Evolutionary conservation across 2,797 vertebrate genomes (phyloP).

Genomic region (Falco cherrug): DNA sequence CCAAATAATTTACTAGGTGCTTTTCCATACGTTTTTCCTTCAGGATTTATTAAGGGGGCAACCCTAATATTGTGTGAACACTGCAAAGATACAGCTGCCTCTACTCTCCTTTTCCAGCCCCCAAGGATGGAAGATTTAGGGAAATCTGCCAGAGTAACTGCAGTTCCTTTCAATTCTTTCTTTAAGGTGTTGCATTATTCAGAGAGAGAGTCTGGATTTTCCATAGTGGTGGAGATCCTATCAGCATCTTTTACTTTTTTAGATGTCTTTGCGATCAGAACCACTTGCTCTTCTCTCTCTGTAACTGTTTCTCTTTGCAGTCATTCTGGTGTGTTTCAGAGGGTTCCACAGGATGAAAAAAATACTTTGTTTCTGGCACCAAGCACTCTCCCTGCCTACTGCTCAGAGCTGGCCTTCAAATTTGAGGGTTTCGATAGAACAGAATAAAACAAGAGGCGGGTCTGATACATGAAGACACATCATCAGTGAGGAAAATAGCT

Average conservation of each 20-base stretch:
- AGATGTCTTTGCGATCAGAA: background rate
- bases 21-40: background rate
- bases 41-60: background rate
- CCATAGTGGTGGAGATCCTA: background rate
- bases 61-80: background rate
- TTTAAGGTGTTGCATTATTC: slow-evolving; percentile 31
- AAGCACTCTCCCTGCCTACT: background rate
- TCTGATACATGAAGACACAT: background rate
- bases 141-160: background rate
- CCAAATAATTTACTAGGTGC: background rate
- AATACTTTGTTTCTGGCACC: background rate
- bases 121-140: background rate
- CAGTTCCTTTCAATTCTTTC: background rate
- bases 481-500: background rate
- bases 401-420: background rate
- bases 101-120: background rate
- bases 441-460: background rate
- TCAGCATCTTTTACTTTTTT: background rate
- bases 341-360: background rate
- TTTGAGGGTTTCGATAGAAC: background rate
- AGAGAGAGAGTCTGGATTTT: background rate
- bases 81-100: background rate
- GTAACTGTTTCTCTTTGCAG: background rate
- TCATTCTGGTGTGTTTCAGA: background rate
- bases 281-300: background rate